A percentile compares a stretch with the other conserved stretches of the same genome.
These are phyloP conservation scores for Leuciscus waleckii DNA, from an alignment of 2,797 vertebrate species.

Conservation along the genomic window DNA sequence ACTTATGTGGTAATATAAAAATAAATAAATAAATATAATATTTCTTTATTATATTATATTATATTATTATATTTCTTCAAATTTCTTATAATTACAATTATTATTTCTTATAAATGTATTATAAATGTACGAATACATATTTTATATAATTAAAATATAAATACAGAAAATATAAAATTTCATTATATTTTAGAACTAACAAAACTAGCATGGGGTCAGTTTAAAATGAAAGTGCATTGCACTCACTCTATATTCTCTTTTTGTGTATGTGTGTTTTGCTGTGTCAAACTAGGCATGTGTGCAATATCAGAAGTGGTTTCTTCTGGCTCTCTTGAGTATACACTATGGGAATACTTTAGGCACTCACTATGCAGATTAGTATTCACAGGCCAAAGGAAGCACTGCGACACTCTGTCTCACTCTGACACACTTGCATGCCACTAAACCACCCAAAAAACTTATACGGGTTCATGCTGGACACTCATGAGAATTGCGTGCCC, in stretches of 20 bases:
- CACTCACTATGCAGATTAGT: constrained; percentile 51
- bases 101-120: not conserved
- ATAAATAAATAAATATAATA: not conserved
- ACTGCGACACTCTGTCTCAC: constrained; percentile 44
- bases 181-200: not conserved
- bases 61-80: too few relatives aligned
- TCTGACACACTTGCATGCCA: constrained; percentile 14
- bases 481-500: constrained; percentile 14
- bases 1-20: not conserved
- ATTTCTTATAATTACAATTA: not conserved
- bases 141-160: not conserved
- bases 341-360: constrained; percentile 49
- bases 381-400: constrained; percentile 47
- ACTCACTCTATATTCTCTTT: not conserved
- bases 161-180: not conserved
- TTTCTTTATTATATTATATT: not conserved
- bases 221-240: not conserved
- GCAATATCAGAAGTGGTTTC: constrained; percentile 43
- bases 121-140: not conserved
- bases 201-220: not conserved
- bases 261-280: constrained; percentile 6
- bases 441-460: constrained; percentile 1
- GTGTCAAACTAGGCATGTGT: constrained; percentile 21
- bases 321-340: constrained; percentile 30
- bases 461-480: not conserved